Percentiles rank a stretch among this genome's conserved stretches.
Evolutionary conservation across 2,113 vertebrate species (phyloP).

Genomic region (Phyllopteryx taeniolatus): DNA sequence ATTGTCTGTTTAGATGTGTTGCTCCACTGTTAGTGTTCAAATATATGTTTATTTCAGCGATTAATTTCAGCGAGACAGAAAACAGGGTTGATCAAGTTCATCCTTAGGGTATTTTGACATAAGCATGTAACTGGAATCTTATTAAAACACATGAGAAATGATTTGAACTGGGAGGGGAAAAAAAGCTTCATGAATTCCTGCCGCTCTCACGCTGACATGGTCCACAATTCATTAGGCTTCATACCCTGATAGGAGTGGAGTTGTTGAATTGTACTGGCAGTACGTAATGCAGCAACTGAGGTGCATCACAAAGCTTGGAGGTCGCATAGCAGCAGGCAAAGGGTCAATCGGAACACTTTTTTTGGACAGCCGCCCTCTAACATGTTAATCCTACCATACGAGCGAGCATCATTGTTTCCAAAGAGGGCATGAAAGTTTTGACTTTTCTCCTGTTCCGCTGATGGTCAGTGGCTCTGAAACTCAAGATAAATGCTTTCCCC

Average conservation of each 20-base stretch:
- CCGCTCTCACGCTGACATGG: not conserved
- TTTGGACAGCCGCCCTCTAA: constrained; percentile 9
- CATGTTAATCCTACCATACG: constrained; percentile 3
- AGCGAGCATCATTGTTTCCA: constrained; percentile 16
- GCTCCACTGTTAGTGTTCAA: no score
- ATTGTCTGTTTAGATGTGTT: no score
- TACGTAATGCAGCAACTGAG: not conserved
- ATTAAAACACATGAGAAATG: not conserved
- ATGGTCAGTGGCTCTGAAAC: constrained; percentile 19
- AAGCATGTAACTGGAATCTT: no score
- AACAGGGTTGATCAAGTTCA: no score
- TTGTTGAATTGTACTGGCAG: not conserved
- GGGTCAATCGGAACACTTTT: constrained; percentile 1
- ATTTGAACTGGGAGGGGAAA: not conserved
- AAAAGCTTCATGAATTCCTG: not conserved
- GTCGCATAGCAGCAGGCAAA: not conserved
- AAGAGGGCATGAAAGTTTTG: constrained; percentile 2
- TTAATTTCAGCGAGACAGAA: no score
- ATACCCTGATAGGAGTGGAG: not conserved
- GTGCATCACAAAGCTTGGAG: not conserved
- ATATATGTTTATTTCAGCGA: no score
- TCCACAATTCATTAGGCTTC: not conserved
- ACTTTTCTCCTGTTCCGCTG: not conserved
- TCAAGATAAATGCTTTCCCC: constrained; percentile 7
- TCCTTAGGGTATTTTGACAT: no score